Base-by-base conservation (phyloP, 2,113 vertebrate species). In the Lasiurus cinereus region DNA sequence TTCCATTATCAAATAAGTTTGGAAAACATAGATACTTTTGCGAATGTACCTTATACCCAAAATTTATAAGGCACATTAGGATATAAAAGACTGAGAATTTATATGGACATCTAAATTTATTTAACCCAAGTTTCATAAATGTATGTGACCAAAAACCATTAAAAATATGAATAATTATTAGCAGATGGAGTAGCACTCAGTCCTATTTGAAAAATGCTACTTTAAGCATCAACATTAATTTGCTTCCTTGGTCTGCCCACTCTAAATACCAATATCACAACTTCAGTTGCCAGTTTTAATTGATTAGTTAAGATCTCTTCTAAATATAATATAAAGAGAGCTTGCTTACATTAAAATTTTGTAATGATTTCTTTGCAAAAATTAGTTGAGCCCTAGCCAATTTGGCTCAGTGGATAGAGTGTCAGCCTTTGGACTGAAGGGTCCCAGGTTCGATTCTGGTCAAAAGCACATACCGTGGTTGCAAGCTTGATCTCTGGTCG, bases 1-100 rank as follows among this genome's bases (percentile, higher is more conserved):
- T 43, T 85, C 14, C 16, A 66, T 89, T 84, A 72, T 84, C 18
- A 36, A 72, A 54, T 78, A 78, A 70, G 24, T 93, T 89, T 89
- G 72, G 29, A 59, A 73, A 79, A 24, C 21, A 79, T 22, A 84
- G 10, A 66, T 10, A 54, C 5, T 73, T 43, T 84, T 74, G 66
- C 12, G 27, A 54, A 85, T 24, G 8, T 56, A 78, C 0, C 7
- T 19, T 39, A 19, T 19, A 54, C 22, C 31, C 43, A 93, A 27
- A 83, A 69, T 70, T 93, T 69, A 70, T 90, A 82, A 76, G 12
- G 29, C 5, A 50, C 29, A 56, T 52, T 82, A 43, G 5, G 9
- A 54, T 70, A 59, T 62, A 78, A 77, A 77, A 83, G 5, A 11
- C 39, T 88, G 14, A 77, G 39, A 76, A 69, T 64, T 70, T 24